Evolutionary conservation across 2,888 invertebrate species (phyloP).

Genomic region (Pediacus dermestoides): DNA sequence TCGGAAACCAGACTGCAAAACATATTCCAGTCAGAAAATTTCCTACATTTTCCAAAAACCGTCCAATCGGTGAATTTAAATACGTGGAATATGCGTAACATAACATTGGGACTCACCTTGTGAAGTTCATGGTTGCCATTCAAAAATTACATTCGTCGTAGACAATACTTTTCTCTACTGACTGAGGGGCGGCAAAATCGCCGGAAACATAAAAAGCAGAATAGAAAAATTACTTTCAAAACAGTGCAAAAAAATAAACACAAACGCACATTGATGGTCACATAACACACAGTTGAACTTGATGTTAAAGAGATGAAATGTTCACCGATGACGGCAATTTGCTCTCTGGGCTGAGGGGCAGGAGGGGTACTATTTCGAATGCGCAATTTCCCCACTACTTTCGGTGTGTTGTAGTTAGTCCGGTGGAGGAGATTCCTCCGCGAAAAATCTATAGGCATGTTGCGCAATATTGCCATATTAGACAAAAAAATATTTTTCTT

Average conservation of each 20-base stretch:
- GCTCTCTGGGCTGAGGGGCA: conserved; percentile 20
- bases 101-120: conserved; percentile 32
- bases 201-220: no score
- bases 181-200: no score
- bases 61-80: no score
- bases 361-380: conserved; percentile 39
- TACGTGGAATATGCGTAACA: no score
- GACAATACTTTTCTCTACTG: no score
- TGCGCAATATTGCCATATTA: conserved; percentile 29
- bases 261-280: conserved; percentile 8
- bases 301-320: conserved; percentile 28
- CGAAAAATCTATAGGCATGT: conserved; percentile 36
- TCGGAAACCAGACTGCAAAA: no score
- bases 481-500: conserved; percentile 34
- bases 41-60: no score
- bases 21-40: no score
- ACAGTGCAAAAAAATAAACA: conserved; percentile 4
- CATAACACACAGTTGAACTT: conserved; percentile 13
- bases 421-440: conserved; percentile 30
- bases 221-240: no score
- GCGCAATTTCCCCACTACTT: conserved; percentile 48
- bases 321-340: conserved; percentile 34
- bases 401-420: conserved; percentile 12
- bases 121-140: conserved; percentile 29
- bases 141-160: no score